Evolutionary conservation across 2,888 invertebrate genomes (phyloP), one percentile per base, ranked within the genome.

Genomic region (Podotricha telesiphe): DNA sequence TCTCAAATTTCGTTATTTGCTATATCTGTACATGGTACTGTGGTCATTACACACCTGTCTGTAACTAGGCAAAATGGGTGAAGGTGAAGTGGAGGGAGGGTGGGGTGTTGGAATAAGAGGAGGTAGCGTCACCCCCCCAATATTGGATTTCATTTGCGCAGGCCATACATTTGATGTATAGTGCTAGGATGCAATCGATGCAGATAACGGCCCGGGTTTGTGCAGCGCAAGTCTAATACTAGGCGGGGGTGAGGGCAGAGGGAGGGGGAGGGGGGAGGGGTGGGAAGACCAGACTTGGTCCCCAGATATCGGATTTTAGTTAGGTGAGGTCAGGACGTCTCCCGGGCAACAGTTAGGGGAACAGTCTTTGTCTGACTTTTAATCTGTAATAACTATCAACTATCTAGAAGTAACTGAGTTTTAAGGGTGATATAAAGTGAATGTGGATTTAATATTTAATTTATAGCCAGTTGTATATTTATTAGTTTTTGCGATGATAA

Each of bases 201-300:
- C 42, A 59, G 42, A 40, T 59, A 22, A n/a, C 47, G 15, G 42
- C 34, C 48, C 62, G 13, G 48, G 34, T 48, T 48, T 62, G 28
- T 62, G 48, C 34, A 61, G 62, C 62, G 62, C 48, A 62, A 17
- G 59, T 59, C 45, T 45, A 45, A 28, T 47, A 11, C 62, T 34
- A 34, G 19, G 48, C 17, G 19, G 17, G 45, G 28, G 11, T 13
- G 13, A 4, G 42, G 42, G 11, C 1, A 2, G 13, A 13, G 42
- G 2, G 13, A 13, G 8, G 5, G 1, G 22, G 5, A 6, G 37
- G 19, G 58, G 37, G 42, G 13, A 4, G 62, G 34, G 15, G 28
- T 1, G 13, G 37, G 28, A 17, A 2, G 48, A 19, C 48, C 47
- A 37, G 62, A 20, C 37, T 50, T 19, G 62, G 62, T 37, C 48